Conservation (phyloP, 2,888 invertebrate genomes). For the Galeruca laticollis region DNA sequence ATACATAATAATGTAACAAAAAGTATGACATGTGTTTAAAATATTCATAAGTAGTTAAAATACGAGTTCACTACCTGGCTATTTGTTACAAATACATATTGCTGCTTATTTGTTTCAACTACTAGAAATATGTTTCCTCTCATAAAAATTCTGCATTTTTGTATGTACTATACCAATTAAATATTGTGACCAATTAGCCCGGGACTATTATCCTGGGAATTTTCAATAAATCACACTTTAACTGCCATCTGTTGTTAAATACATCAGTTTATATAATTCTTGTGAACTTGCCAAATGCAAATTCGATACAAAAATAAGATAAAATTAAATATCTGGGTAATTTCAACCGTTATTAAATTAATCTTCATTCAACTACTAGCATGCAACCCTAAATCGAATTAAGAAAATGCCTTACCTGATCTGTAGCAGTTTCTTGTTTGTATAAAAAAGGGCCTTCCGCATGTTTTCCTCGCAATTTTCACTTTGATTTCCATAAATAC, state of each 20-base stretch:
- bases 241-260: conserved; percentile 28
- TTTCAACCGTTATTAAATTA: conserved; percentile 29
- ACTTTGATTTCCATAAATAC: not conserved
- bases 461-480: conserved; percentile 15
- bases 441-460: conserved; percentile 27
- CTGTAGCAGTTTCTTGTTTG: not conserved
- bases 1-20: too few relatives aligned
- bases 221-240: conserved; percentile 23
- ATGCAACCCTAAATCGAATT: not conserved
- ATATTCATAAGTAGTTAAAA: too few relatives aligned
- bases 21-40: too few relatives aligned
- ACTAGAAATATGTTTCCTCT: not conserved
- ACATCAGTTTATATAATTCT: conserved; percentile 14
- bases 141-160: not conserved
- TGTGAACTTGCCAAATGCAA: conserved; percentile 37
- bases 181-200: conserved; percentile 13
- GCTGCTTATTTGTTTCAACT: not conserved
- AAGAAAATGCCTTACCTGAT: conserved; percentile 29
- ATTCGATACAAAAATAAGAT: conserved; percentile 32
- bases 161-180: not conserved
- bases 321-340: conserved; percentile 30
- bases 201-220: conserved; percentile 31
- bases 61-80: too few relatives aligned
- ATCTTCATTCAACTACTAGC: conserved; percentile 11
- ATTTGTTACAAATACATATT: not conserved